Evolutionary conservation across 2,797 vertebrate species (phyloP), one percentile per base, ranked within the genome.

Genomic region (Limosa lapponica): DNA sequence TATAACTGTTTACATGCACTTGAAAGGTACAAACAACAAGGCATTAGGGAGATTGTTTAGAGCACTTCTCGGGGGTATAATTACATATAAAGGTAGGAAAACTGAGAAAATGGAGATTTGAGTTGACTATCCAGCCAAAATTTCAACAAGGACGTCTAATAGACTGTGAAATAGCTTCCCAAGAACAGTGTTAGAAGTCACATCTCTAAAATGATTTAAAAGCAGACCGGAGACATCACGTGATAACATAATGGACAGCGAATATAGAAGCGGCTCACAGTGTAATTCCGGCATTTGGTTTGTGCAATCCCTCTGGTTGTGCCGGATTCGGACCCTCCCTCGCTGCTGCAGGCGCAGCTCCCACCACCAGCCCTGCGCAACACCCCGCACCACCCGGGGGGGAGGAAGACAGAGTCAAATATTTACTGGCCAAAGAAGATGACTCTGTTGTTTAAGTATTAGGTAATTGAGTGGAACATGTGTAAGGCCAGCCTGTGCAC

Each of bases 141-240:
- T 96, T 97, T 96, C 98, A 97, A 98, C 82, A 97, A 84, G 75
- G 77, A 90, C 20, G 20, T 96, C 71, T 96, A 96, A 97, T 90
- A 91, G 69, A 94, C 86, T 97, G 95, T 96, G 91, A 98, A 98
- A 98, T 95, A 96, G 74, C 94, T 95, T 97, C 87, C 82, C 87
- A 67, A 69, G 96, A 74, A 78, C 77, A 69, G 82, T 82, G 77
- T 86, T 95, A 95, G 77, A 94, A 97, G 91, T 85, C 90, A 87
- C 74, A 95, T 96, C 88, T 92, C 80, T 82, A 51, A 90, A 97
- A 88, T 83, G 61, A 96, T 97, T 97, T 97, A 94, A 96, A 97
- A 96, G 81, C 69, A 93, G 81, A 89, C 69, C 7, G 10, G 94
- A 92, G 69, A 75, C n/a, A 70, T 36, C 92, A 92, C 3, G 19